Conservation (phyloP, 2,888 invertebrate genomes). For the Thymelicus sylvestris region DNA sequence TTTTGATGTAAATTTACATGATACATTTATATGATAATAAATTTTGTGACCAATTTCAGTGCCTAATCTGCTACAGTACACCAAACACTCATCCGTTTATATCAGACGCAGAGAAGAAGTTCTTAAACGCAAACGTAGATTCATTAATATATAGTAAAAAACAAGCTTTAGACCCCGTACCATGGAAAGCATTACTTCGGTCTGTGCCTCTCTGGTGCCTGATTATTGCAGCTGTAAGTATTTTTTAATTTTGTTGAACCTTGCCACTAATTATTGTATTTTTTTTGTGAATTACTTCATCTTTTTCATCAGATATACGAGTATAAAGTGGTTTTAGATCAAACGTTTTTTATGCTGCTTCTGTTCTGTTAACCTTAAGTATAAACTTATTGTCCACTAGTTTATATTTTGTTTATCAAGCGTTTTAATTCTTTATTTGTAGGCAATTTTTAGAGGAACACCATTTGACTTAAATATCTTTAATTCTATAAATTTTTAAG, state of each 20-base stretch:
- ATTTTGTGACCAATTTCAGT: constrained; percentile 53
- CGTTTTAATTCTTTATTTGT: too few relatives aligned
- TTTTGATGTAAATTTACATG: too few relatives aligned
- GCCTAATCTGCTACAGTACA: constrained; percentile 77
- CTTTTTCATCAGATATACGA: background rate
- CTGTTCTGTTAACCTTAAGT: too few relatives aligned
- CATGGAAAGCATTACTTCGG: constrained; percentile 88
- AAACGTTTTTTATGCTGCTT: too few relatives aligned
- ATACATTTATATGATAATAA: too few relatives aligned
- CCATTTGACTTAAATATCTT: too few relatives aligned
- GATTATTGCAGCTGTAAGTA: constrained; percentile 87
- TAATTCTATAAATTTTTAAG: too few relatives aligned
- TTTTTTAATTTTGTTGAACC: background rate
- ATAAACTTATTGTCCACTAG: too few relatives aligned
- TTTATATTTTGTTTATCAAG: too few relatives aligned
- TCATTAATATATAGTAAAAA: constrained; percentile 74
- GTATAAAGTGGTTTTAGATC: too few relatives aligned
- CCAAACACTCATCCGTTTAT: constrained; percentile 83
- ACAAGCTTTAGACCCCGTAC: constrained; percentile 83
- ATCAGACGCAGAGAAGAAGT: constrained; percentile 79
- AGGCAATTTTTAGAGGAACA: too few relatives aligned
- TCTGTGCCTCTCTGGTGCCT: constrained; percentile 89
- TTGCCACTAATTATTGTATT: background rate
- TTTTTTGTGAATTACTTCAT: background rate
- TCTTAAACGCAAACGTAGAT: constrained; percentile 84